These are phyloP conservation scores for Actinopyga echinites DNA, from an alignment of 53 echinoderm and acorn worm species.

Conservation along the genomic window DNA sequence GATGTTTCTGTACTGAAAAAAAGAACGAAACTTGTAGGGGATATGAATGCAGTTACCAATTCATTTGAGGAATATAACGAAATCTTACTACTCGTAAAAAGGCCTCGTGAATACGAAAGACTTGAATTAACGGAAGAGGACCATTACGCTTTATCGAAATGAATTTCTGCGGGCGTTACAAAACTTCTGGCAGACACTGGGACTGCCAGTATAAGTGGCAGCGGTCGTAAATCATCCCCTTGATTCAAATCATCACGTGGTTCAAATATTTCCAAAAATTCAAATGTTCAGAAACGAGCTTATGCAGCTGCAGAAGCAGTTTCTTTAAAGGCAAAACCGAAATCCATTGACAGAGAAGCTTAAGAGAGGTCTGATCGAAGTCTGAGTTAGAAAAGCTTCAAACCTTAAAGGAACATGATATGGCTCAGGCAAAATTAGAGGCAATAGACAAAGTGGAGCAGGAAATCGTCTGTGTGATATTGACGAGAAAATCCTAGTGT, in stretches of 20 bases:
- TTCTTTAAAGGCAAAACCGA: background rate
- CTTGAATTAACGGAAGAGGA: background rate
- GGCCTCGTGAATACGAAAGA: background rate
- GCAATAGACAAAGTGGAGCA: background rate
- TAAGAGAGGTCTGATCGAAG: background rate
- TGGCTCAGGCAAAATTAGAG: conserved; percentile 1
- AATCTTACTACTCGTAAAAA: background rate
- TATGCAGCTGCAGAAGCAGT: background rate
- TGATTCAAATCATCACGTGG: no score
- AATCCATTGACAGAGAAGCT: background rate
- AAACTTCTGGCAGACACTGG: background rate
- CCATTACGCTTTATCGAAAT: background rate
- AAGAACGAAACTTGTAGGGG: background rate
- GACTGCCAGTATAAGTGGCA: no score
- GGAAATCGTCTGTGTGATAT: background rate
- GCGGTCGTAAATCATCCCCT: no score
- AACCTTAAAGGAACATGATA: background rate
- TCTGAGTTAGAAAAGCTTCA: conserved; percentile 2
- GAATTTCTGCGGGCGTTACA: background rate
- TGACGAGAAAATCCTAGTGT: background rate
- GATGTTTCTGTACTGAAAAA: background rate
- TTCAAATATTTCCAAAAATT: no score
- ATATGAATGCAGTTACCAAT: background rate
- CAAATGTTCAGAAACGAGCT: background rate
- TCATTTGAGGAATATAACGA: background rate